phyloP scores from a whole-genome alignment of 2,113 vertebrate species.

The Tricholaema leucomelas region DNA sequence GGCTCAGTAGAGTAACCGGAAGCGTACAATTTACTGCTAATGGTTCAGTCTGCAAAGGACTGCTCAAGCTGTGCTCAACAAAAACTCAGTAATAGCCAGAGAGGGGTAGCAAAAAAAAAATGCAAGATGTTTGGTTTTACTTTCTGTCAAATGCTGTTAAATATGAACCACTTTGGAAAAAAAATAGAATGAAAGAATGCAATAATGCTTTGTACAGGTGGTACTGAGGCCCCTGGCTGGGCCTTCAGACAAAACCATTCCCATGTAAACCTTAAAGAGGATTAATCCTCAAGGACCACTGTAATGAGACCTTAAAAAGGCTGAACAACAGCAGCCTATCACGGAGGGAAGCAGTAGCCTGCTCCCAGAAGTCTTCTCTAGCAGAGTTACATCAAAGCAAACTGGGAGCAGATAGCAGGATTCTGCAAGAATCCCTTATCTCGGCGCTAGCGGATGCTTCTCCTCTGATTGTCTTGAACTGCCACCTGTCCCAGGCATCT shows the following conservation, averaged over 20 bases:
- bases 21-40: neutral
- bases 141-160: constrained; percentile 34
- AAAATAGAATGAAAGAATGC: constrained; percentile 5
- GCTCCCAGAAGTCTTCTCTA: constrained; percentile 86
- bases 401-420: constrained; percentile 83
- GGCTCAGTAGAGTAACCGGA: constrained; percentile 19
- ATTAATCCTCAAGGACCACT: constrained; percentile 89
- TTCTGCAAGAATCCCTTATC: constrained; percentile 94
- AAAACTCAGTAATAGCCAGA: constrained; percentile 16
- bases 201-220: constrained; percentile 77
- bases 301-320: constrained; percentile 91
- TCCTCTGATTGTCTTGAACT: constrained; percentile 96
- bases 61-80: constrained; percentile 54
- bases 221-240: constrained; percentile 66
- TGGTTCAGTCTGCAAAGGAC: neutral
- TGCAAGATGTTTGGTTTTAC: neutral
- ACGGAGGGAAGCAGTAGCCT: constrained; percentile 75
- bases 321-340: constrained; percentile 83
- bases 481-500: constrained; percentile 99
- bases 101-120: constrained; percentile 9
- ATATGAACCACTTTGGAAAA: neutral
- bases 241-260: constrained; percentile 84
- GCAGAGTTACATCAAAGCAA: constrained; percentile 95
- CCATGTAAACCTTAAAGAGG: constrained; percentile 90
- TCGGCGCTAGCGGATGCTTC: constrained; percentile 86